phyloP scores from a whole-genome alignment of 2,797 vertebrate genomes.

The Channallabes apus region DNA sequence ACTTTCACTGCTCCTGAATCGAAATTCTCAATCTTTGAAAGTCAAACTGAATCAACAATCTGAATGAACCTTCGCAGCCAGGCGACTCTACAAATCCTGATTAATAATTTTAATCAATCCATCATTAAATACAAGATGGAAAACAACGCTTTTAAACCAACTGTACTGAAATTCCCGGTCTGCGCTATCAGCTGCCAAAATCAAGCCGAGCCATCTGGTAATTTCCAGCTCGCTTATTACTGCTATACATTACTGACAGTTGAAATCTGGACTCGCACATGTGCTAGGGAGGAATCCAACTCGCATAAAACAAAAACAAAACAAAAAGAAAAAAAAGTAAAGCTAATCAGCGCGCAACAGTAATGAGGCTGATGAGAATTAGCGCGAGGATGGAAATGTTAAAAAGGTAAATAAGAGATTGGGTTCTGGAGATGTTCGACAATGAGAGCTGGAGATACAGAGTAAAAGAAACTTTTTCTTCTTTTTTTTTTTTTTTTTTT shows the following conservation, averaged over 20 bases:
- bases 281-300: not conserved
- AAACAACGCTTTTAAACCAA: not conserved
- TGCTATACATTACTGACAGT: not conserved
- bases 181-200: not conserved
- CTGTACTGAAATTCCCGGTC: not conserved
- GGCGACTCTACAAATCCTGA: not conserved
- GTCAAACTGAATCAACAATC: too few species aligned
- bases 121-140: not conserved
- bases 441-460: not conserved
- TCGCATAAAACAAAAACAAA: not conserved
- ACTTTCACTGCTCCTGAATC: too few species aligned
- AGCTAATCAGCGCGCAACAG: not conserved
- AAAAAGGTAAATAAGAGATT: not conserved
- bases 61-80: too few species aligned
- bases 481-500: too few species aligned
- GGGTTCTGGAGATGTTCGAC: not conserved
- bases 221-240: conserved; percentile 5
- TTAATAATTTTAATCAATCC: not conserved
- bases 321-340: not conserved
- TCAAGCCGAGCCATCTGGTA: not conserved
- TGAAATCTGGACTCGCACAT: not conserved
- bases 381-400: not conserved
- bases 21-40: too few species aligned
- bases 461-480: not conserved
- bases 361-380: not conserved